These are phyloP conservation scores for Centropristis striata DNA, from an alignment of 2,113 vertebrate species.

Conservation along the genomic window DNA sequence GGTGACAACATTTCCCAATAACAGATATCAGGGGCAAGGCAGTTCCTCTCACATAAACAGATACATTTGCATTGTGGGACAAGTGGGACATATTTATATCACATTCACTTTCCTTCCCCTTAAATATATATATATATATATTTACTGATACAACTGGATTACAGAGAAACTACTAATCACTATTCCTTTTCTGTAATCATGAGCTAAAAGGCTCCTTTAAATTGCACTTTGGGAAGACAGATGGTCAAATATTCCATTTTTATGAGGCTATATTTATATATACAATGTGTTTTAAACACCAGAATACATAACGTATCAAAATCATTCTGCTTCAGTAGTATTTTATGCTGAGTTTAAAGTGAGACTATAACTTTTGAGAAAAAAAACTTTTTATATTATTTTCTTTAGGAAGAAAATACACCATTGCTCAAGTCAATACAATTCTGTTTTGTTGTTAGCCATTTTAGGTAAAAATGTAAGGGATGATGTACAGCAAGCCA, in stretches of 20 bases:
- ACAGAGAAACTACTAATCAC: constrained; percentile 82
- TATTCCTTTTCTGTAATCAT: constrained; percentile 84
- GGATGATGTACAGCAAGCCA: too few species aligned
- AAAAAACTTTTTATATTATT: too few species aligned
- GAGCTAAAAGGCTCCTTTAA: constrained; percentile 85
- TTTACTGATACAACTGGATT: constrained; percentile 78
- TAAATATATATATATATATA: constrained; percentile 64
- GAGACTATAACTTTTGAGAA: constrained; percentile 26
- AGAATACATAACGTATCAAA: constrained; percentile 13
- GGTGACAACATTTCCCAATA: constrained; percentile 58
- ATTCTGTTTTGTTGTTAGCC: not conserved
- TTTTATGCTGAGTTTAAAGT: constrained; percentile 23
- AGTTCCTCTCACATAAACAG: constrained; percentile 69
- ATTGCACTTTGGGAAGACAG: constrained; percentile 76
- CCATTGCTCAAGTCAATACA: not conserved
- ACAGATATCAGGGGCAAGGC: constrained; percentile 48
- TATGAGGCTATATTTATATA: constrained; percentile 26
- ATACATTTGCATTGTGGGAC: constrained; percentile 71
- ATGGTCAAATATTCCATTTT: constrained; percentile 48
- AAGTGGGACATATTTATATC: constrained; percentile 69
- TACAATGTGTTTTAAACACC: constrained; percentile 13
- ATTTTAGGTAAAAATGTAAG: too few species aligned
- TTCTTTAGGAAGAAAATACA: not conserved
- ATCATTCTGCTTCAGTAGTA: not conserved
- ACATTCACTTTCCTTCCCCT: constrained; percentile 73